Evolutionary conservation across 2,888 invertebrate genomes (phyloP), one percentile per base, ranked within the genome.

Genomic region (Neria commutata): DNA sequence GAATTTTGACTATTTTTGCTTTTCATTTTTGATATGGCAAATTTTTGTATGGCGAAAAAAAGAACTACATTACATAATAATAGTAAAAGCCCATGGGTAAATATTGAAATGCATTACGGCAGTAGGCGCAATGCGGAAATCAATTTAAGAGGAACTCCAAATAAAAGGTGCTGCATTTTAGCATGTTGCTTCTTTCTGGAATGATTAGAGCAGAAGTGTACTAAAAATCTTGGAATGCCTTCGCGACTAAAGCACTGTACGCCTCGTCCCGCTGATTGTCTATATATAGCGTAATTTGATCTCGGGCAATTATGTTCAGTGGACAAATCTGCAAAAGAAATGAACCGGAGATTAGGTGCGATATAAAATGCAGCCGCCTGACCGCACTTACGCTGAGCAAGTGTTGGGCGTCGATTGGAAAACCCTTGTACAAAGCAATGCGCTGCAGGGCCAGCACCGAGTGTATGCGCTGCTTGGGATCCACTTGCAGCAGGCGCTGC

Each of bases 381-480:
- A n/a, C n/a, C n/a, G n/a, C n/a, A 67, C 67, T 68, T 67, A 78
- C 77, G 46, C 68, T 69, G 16, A 71, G 67, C 21, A 77, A 65
- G 45, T 67, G 62, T 51, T 74, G 65, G 2, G 71, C 52, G 19
- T 74, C 71, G 53, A 79, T 66, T 54, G 75, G 73, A 19, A 74
- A 79, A 46, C 73, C 67, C 61, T 75, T 75, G 56, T 69, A 80
- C 46, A 80, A 65, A 37, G 79, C 78, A 25, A 80, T 79, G 56
- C 70, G 72, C 60, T 77, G 76, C 48, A 80, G 64, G 2, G 70
- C 66, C 63, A 79, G 64, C 6, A 79, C 70, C 6, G 79, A 78
- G 46, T 73, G 78, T 37, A 79, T 63, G 3, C 80, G 73, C 34
- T 69, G 66, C 16, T 67, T 72, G 11, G 76, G 72, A 58, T 77